Conservation (phyloP, 1,140 invertebrate genomes). For the Grapholita molesta region DNA sequence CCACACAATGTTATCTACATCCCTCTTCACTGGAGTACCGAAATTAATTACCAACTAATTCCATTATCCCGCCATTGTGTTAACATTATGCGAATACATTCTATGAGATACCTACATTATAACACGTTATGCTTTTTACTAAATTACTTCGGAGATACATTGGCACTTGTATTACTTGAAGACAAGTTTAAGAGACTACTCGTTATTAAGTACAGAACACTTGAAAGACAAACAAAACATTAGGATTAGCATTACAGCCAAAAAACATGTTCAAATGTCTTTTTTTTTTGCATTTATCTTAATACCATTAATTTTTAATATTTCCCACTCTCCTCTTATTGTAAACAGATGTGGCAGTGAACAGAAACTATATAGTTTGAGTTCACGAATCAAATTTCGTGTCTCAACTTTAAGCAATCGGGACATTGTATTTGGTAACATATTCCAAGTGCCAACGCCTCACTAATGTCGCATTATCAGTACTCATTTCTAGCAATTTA, state of each 20-base stretch:
- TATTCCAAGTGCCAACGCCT: background rate
- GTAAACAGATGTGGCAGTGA: too few relatives aligned
- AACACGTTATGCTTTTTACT: background rate
- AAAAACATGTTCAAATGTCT: too few relatives aligned
- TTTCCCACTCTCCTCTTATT: too few relatives aligned
- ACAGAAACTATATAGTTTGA: too few relatives aligned
- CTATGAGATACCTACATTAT: background rate
- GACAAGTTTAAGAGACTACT: too few relatives aligned
- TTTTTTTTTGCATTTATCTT: too few relatives aligned
- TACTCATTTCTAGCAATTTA: constrained; percentile 6
- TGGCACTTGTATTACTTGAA: too few relatives aligned
- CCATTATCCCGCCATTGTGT: constrained; percentile 32
- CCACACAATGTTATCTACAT: constrained; percentile 14
- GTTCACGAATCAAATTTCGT: background rate
- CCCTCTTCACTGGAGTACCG: constrained; percentile 24
- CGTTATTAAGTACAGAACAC: too few relatives aligned
- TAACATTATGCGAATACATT: constrained; percentile 12
- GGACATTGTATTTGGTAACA: background rate
- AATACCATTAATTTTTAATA: too few relatives aligned
- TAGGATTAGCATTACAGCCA: too few relatives aligned
- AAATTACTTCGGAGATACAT: too few relatives aligned
- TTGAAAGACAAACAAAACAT: too few relatives aligned
- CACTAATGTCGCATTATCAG: background rate
- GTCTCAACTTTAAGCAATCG: background rate
- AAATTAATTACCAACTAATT: constrained; percentile 55